A percentile compares a stretch with the other conserved stretches of the same genome.
These are phyloP conservation scores for Thinocorus orbignyianus DNA, from an alignment of 2,113 vertebrate genomes.

Conservation along the genomic window DNA sequence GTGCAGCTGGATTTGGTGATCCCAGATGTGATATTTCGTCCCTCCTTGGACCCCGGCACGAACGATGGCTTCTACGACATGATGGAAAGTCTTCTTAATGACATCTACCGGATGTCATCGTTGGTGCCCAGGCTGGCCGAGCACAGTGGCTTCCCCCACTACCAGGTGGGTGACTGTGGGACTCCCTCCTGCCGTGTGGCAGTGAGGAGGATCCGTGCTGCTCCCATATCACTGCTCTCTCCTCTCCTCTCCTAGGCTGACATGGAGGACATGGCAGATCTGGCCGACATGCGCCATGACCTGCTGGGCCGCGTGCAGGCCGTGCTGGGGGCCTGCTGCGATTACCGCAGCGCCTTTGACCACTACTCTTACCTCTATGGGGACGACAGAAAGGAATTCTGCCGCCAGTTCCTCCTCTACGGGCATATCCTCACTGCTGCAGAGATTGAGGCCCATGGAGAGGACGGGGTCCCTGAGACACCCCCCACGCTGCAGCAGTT, in stretches of 20 bases:
- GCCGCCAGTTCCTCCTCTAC: slow-evolving; percentile 83
- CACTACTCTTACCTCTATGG: slow-evolving; percentile 83
- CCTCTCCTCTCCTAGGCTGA: slow-evolving; percentile 72
- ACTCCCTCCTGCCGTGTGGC: accelerated
- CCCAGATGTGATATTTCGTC: slow-evolving; percentile 87
- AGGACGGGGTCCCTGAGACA: slow-evolving; percentile 71
- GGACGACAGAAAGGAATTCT: slow-evolving; percentile 84
- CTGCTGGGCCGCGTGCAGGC: slow-evolving; percentile 77
- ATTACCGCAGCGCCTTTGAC: slow-evolving; percentile 76
- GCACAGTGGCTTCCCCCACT: slow-evolving; percentile 75
- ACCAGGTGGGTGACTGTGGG: slow-evolving; percentile 79
- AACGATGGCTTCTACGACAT: slow-evolving; percentile 80
- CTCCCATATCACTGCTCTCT: accelerated
- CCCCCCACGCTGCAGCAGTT: slow-evolving; percentile 82
- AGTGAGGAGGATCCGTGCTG: accelerated
- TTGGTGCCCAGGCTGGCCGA: slow-evolving; percentile 82
- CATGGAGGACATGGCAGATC: slow-evolving; percentile 82
- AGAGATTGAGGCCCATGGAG: slow-evolving; percentile 72
- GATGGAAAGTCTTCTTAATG: slow-evolving; percentile 80
- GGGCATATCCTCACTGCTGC: slow-evolving; percentile 74
- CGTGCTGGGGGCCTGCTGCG: slow-evolving; percentile 52
- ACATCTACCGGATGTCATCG: slow-evolving; percentile 82
- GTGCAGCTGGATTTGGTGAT: slow-evolving; percentile 81
- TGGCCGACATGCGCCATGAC: slow-evolving; percentile 71
- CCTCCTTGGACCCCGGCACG: slow-evolving; percentile 80